phyloP scores from a whole-genome alignment of 2,888 invertebrate species.

The Eilema caniola region DNA sequence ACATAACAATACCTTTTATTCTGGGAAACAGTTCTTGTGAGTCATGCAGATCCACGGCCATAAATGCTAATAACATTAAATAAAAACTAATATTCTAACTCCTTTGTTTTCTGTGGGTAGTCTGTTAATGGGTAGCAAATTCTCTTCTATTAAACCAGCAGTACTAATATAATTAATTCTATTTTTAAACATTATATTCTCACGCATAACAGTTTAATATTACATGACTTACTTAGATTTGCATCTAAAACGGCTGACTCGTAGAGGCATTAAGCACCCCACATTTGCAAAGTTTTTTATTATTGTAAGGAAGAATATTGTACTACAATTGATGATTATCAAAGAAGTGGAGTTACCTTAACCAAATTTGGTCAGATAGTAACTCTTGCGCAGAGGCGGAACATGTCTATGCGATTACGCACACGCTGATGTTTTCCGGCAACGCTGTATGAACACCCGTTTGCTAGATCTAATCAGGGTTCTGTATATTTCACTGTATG shows the following conservation, averaged over 20 bases:
- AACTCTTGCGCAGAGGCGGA: conserved; percentile 21
- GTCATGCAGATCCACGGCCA: background rate
- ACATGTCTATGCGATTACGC: conserved; percentile 30
- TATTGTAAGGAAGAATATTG: conserved; percentile 23
- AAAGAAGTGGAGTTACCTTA: conserved; percentile 18
- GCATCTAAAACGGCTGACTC: conserved; percentile 8
- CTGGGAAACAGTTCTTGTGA: too few species aligned
- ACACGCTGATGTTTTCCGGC: conserved; percentile 33
- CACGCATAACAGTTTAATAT: background rate
- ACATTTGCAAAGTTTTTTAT: conserved; percentile 12
- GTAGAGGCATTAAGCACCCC: conserved; percentile 4
- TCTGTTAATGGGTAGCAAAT: background rate
- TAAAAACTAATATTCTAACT: background rate
- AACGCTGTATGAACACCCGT: conserved; percentile 36
- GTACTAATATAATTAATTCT: background rate
- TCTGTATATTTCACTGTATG: conserved; percentile 25
- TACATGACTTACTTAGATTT: conserved; percentile 7
- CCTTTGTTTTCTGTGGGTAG: background rate
- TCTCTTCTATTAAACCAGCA: background rate
- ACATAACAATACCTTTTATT: too few species aligned
- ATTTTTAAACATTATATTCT: background rate
- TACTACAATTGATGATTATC: conserved; percentile 37
- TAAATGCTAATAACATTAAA: background rate
- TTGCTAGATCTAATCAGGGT: conserved; percentile 45
- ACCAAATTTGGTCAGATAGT: conserved; percentile 33